Percentiles rank a stretch among this genome's conserved stretches.
These are phyloP conservation scores for Chauna torquata DNA, from an alignment of 2,113 vertebrate species.

Conservation along the genomic window DNA sequence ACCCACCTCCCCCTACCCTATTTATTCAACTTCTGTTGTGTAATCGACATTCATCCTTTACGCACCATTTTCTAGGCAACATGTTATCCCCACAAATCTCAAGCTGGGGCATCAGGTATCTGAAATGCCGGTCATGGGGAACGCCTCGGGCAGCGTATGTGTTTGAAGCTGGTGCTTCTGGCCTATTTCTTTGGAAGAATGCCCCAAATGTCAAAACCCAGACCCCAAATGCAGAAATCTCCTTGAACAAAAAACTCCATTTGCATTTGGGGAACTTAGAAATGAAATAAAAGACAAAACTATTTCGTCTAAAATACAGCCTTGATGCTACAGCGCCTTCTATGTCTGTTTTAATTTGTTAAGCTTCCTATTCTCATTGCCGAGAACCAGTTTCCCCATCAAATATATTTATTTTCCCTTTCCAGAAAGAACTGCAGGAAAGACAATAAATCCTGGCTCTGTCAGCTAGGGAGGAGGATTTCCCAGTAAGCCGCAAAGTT, in stretches of 20 bases:
- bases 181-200: background rate
- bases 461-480: background rate
- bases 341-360: background rate
- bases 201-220: background rate
- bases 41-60: background rate
- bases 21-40: conserved; percentile 21
- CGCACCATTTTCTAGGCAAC: background rate
- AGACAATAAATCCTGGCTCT: background rate
- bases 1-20: background rate
- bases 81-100: background rate
- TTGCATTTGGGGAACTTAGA: background rate
- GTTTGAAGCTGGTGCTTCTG: background rate
- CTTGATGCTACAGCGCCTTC: background rate
- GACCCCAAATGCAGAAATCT: background rate
- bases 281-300: background rate
- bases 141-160: fast-evolving
- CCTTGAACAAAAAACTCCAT: background rate
- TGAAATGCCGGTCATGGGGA: background rate
- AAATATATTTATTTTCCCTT: background rate
- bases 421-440: conserved; percentile 9
- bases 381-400: background rate
- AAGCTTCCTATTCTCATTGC: background rate
- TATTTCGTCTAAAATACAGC: background rate
- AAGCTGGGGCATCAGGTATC: background rate
- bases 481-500: conserved; percentile 14